Conservation (phyloP, 92 coral and sea anemone species). For the Zoanthus solanderi region DNA sequence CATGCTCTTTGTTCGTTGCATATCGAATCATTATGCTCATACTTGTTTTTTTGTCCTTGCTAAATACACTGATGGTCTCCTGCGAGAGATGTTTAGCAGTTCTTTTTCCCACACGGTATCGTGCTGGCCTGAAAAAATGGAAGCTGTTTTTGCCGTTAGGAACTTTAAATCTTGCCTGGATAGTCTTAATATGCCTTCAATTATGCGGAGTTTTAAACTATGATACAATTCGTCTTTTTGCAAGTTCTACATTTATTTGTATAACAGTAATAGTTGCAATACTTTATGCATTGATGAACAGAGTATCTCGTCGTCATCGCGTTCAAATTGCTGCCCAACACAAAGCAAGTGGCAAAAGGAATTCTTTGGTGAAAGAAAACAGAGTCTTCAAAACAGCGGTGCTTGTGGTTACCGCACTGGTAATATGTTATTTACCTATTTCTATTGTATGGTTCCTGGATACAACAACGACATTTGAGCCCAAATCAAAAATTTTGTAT, state of each 20-base stretch:
- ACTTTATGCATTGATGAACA: conserved; percentile 27
- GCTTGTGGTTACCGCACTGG: conserved; percentile 8
- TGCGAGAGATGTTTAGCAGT: conserved; percentile 35
- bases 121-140: conserved; percentile 25
- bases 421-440: conserved; percentile 23
- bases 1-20: conserved; percentile 12
- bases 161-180: not conserved
- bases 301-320: conserved; percentile 25
- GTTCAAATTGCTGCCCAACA: conserved; percentile 42
- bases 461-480: not conserved
- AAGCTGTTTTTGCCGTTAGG: conserved; percentile 11
- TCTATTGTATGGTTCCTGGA: conserved; percentile 29
- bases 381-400: conserved; percentile 31
- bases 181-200: not conserved
- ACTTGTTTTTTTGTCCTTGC: not conserved
- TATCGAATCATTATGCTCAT: conserved; percentile 12
- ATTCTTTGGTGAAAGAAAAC: conserved; percentile 19
- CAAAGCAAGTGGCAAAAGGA: conserved; percentile 25
- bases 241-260: conserved; percentile 1
- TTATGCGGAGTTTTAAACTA: not conserved
- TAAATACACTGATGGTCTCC: conserved; percentile 35
- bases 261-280: not conserved
- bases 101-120: conserved; percentile 30
- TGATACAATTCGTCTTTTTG: conserved; percentile 6
- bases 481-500: not conserved